These are phyloP conservation scores for Stichopus chloronotus DNA, from an alignment of 35 echinoderm and acorn worm genomes.

Conservation along the genomic window DNA sequence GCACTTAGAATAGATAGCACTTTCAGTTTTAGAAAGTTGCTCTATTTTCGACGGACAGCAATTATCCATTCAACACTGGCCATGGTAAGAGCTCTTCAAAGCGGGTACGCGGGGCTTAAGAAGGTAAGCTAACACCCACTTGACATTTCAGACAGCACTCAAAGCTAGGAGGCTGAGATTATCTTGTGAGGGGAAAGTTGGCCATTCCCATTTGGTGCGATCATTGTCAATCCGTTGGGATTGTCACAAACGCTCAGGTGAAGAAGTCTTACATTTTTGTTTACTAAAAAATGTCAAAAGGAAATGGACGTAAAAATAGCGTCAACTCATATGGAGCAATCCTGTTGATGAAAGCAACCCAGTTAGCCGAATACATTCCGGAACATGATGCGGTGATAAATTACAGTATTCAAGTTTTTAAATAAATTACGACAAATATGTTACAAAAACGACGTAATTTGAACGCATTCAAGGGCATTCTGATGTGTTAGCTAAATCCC, in stretches of 20 bases:
- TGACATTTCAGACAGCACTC: background rate
- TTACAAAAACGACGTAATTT: too few relatives aligned
- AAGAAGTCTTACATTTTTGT: background rate
- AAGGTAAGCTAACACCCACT: background rate
- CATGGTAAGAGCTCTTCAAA: background rate
- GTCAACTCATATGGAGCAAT: too few relatives aligned
- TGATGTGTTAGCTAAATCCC: too few relatives aligned
- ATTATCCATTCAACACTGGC: background rate
- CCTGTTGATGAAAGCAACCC: too few relatives aligned
- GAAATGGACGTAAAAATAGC: too few relatives aligned
- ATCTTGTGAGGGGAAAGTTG: background rate
- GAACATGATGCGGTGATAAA: too few relatives aligned
- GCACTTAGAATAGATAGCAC: background rate
- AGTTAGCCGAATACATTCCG: too few relatives aligned
- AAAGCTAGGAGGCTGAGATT: background rate
- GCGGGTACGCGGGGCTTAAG: slow-evolving; percentile 6
- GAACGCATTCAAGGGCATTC: too few relatives aligned
- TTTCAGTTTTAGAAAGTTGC: background rate
- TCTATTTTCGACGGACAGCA: background rate
- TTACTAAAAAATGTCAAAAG: background rate
- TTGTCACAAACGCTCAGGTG: background rate
- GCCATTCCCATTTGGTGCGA: background rate
- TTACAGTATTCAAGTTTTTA: too few relatives aligned
- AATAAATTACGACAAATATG: too few relatives aligned
- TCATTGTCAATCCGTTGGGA: background rate